Evolutionary conservation across 1,140 invertebrate species (phyloP), one percentile per base, ranked within the genome.

Genomic region (Globodera ellingtonae): DNA sequence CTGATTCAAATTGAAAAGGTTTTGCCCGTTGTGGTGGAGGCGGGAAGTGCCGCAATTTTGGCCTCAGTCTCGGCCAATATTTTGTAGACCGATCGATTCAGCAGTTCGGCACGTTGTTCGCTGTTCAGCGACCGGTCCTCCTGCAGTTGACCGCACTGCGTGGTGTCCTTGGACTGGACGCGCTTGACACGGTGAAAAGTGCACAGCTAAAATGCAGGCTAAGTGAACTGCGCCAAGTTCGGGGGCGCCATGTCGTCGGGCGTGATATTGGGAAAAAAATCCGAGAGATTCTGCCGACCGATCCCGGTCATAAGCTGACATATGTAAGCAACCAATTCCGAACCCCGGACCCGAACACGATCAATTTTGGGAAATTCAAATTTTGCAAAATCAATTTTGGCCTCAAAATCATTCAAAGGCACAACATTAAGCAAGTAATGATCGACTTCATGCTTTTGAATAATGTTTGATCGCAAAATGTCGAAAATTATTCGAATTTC

Each of bases 141-240:
- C n/a, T 52, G 46, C n/a, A 77, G 21, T 18, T 69, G 56, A 18
- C 56, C 82, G 21, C 82, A 66, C 35, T 66, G 81, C 72, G 52
- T 83, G 35, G 82, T 86, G 65, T 84, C 83, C 72, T 84, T 84
- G 46, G 83, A 66, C 52, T 84, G 67, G 15, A 84, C 65, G 52
- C 83, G 81, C 46, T 83, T 83, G 18, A 84, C 75, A 48, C 83
- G 85, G 44, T 84, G 84, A 59, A 81, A 83, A 47, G 81, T 83
- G 65, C 82, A 83, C 9, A 83, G 52, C 82, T 83, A 24, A 52
- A 1, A n/a, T n/a, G n/a, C n/a, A n/a, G n/a, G n/a, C n/a, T 9
- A 59, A 59, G 18, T 5, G 15, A 59, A 59, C 18, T 48, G 24
- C 24, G 24, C 24, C 24, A 24, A 24, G 24, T 24, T 24, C 24